Evolutionary conservation across 2,797 vertebrate genomes (phyloP).

Genomic region (Enteromius radiatus): DNA sequence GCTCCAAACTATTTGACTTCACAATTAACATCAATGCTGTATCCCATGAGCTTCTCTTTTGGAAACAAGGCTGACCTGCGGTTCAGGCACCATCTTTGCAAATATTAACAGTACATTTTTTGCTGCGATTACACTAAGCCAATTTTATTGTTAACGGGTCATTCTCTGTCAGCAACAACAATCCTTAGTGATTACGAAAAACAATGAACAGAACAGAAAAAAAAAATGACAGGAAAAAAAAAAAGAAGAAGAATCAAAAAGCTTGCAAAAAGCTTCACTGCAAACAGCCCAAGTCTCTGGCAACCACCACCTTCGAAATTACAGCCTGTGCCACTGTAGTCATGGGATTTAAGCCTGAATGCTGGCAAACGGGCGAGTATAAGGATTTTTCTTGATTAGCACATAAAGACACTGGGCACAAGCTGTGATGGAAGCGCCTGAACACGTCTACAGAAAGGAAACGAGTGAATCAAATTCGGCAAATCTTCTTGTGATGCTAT

Average conservation of each 20-base stretch:
- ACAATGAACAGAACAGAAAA: background rate
- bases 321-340: slow-evolving; percentile 43
- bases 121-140: slow-evolving; percentile 42
- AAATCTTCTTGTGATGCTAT: slow-evolving; percentile 54
- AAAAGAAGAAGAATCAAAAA: background rate
- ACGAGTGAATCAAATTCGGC: slow-evolving; percentile 51
- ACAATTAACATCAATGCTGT: slow-evolving; percentile 41
- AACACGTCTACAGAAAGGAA: slow-evolving; percentile 55
- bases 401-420: slow-evolving; percentile 45
- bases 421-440: slow-evolving; percentile 34
- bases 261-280: background rate
- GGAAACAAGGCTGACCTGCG: slow-evolving; percentile 47
- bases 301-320: slow-evolving; percentile 35
- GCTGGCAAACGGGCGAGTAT: slow-evolving; percentile 35
- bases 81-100: slow-evolving; percentile 54
- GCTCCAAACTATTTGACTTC: slow-evolving; percentile 33
- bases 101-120: slow-evolving; percentile 47
- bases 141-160: slow-evolving; percentile 49
- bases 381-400: slow-evolving; percentile 51
- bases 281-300: slow-evolving; percentile 24
- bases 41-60: slow-evolving; percentile 33
- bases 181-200: slow-evolving; percentile 46
- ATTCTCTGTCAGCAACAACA: slow-evolving; percentile 40
- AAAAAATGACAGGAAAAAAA: background rate
- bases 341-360: slow-evolving; percentile 53